Evolutionary conservation across 2,888 invertebrate species (phyloP).

Genomic region (Idaea dimidiata): DNA sequence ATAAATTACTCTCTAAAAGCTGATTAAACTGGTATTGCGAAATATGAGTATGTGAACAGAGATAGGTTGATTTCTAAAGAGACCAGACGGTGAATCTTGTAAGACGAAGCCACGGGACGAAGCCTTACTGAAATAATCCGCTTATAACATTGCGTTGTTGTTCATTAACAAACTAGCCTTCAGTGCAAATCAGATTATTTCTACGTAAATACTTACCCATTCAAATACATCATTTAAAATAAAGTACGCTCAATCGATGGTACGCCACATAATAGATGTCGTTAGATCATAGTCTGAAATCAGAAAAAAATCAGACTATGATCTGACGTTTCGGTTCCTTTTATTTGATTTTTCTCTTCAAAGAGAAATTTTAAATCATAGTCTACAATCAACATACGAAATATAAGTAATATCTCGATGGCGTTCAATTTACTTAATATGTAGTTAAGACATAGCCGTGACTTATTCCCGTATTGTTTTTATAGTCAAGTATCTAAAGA

Average conservation of each 20-base stretch:
- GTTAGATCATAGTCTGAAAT: too few species aligned
- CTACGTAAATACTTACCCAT: background rate
- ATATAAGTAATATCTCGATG: too few species aligned
- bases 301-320: too few species aligned
- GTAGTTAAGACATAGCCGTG: too few species aligned
- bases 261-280: too few species aligned
- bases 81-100: constrained; percentile 5
- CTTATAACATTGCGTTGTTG: constrained; percentile 13
- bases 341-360: too few species aligned
- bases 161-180: constrained; percentile 19
- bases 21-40: background rate
- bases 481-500: background rate
- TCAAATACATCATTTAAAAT: background rate
- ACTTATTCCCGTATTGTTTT: background rate
- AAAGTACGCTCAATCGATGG: too few species aligned
- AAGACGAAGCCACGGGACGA: constrained; percentile 24
- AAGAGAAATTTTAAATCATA: too few species aligned
- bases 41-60: background rate
- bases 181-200: background rate
- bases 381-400: too few species aligned
- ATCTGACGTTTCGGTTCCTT: too few species aligned
- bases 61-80: background rate
- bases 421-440: too few species aligned
- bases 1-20: background rate
- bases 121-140: constrained; percentile 22